Base-by-base conservation (phyloP, 2,113 vertebrate genomes). In the Anolis sagrei region DNA sequence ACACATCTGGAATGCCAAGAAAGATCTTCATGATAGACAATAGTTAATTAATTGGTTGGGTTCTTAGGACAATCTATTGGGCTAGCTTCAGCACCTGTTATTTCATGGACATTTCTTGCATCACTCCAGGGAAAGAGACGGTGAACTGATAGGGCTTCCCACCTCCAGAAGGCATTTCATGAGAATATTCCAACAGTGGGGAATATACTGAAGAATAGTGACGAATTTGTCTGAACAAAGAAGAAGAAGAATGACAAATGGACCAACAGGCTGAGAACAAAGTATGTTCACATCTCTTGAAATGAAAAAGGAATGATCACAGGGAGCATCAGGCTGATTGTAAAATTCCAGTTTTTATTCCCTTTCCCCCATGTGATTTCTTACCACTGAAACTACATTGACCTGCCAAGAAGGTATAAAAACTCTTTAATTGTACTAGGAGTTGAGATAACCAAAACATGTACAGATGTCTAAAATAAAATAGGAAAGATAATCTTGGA, bases 11-110 rank as follows among this genome's bases (percentile, higher is more conserved):
- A 58, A 93, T 5, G 7, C 94, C 90, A 95, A 92, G 92, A 94
- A 81, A 94, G 94, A 96, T 96, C 85, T 93, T 64, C 93, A 90
- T 83, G 88, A 89, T 88, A 95, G 95, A 96, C 96, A 93, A 86
- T 87, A 95, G 91, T 93, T 96, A 97, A 95, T 96, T 95, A 95
- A 96, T 96, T 91, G 75, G 95, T 96, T 91, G 90, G 93, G 92
- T 96, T 91, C 8, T 96, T 93, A 96, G 94, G 95, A 92, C 86
- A 93, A 51, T 91, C 93, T 51, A 79, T 91, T 93, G 87, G 83
- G 88, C 90, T 68, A 84, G 75, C 44, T 91, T 83, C 81, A 87
- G n/a, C 79, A 25, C 74, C 87, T 89, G 51, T 83, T 90, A 81
- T 0, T 62, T 85, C 76, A 76, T 84, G 83, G 81, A 79, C 86